Conservation (phyloP, 2,113 vertebrate species). For the Apteryx mantelli region DNA sequence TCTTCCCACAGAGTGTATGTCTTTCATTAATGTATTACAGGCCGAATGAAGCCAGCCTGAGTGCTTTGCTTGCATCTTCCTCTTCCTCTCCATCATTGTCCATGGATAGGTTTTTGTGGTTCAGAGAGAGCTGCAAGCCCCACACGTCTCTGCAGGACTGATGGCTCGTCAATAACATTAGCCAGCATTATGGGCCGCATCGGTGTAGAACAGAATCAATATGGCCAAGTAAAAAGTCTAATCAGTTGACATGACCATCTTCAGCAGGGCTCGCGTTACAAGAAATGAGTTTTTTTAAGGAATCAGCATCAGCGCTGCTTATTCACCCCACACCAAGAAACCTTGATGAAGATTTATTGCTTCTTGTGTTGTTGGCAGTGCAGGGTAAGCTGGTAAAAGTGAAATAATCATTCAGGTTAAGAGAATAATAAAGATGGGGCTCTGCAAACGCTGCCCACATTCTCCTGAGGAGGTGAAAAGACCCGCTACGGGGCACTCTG, state of each 20-base stretch:
- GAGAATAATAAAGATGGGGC: slow-evolving; percentile 29
- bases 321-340: slow-evolving; percentile 73
- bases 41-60: slow-evolving; percentile 62
- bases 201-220: slow-evolving; percentile 96
- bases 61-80: slow-evolving; percentile 88
- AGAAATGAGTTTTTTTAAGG: slow-evolving; percentile 92
- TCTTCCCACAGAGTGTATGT: slow-evolving; percentile 60
- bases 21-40: slow-evolving; percentile 79
- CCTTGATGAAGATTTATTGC: slow-evolving; percentile 79
- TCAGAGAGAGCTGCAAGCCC: slow-evolving; percentile 89
- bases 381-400: slow-evolving; percentile 19
- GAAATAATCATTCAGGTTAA: slow-evolving; percentile 67
- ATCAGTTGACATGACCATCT: slow-evolving; percentile 90
- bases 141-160: slow-evolving; percentile 91
- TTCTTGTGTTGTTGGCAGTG: slow-evolving; percentile 60
- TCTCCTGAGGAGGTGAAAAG: not conserved
- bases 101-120: slow-evolving; percentile 86
- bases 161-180: slow-evolving; percentile 99
- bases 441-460: not conserved
- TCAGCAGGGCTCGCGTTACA: slow-evolving; percentile 86
- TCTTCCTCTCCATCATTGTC: slow-evolving; percentile 91
- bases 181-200: slow-evolving; percentile 91
- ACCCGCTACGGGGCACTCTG: fast-evolving
- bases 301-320: slow-evolving; percentile 80
- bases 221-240: slow-evolving; percentile 90